Evolutionary conservation across 2,797 vertebrate species (phyloP), one percentile per base, ranked within the genome.

Genomic region (Parauchenoglanis punctatus): DNA sequence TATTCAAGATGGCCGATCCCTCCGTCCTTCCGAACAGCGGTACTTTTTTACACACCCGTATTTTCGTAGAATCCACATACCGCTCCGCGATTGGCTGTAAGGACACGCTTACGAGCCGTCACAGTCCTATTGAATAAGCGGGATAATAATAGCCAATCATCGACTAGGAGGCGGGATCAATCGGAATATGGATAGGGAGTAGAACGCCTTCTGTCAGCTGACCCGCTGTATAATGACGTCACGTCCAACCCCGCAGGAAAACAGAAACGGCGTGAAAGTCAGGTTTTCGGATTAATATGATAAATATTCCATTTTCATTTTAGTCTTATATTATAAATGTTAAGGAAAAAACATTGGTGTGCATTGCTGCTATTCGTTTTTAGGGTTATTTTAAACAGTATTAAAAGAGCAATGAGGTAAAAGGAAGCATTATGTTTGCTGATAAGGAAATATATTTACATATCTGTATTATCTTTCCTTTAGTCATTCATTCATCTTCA

Each of bases 1-100:
- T 87, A 87, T 90, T 88, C 92, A 93, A 93, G 91, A 93, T 93
- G 91, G 91, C 86, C 91, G 89, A 85, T 90, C 85, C 88, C 89
- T 85, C 89, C 84, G 90, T 89, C 89, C 80, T 77, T 89, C 89
- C 44, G 7, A 54, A 25, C 85, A 77, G 75, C 61, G 81, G n/a
- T 49, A 20, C 46, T 28, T 61, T 76, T 31, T 83, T 31, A 56
- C 83, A 84, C 67, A 84, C 83, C 83, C 83, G 83, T 83, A 54
- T 73, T 84, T 40, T 44, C 52, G 15, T 15, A 0, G 28, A n/a
- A 0, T 25, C 12, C 52, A 72, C 52, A 58, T 25, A 58, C 67
- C 58, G 18, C 12, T 72, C 23, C 7, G 25, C 3, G 20, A 84
- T 84, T 84, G 83, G 83, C 52, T 70, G 46, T 25, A 52, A 31